phyloP scores from a whole-genome alignment of 2,797 vertebrate species.

The Podarcis lilfordi region DNA sequence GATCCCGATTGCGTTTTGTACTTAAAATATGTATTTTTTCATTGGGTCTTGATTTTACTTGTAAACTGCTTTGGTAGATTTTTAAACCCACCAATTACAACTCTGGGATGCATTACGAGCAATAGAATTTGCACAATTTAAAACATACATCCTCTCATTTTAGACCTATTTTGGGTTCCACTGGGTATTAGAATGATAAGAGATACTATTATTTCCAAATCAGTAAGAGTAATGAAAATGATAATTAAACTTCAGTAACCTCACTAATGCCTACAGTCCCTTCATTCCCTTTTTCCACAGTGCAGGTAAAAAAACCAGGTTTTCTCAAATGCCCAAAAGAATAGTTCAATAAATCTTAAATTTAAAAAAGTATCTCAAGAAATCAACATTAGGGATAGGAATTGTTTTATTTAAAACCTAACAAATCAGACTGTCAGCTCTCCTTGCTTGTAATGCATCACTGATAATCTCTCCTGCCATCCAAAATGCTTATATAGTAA shows the following conservation, averaged over 20 bases:
- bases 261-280: not conserved
- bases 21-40: not conserved
- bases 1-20: not conserved
- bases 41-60: not conserved
- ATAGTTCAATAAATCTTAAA: not conserved
- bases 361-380: not conserved
- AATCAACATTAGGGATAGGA: not conserved
- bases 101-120: not conserved
- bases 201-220: not conserved
- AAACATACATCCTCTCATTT: not conserved
- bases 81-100: not conserved
- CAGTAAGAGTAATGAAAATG: not conserved
- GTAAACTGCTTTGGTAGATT: not conserved
- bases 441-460: not conserved
- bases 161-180: not conserved
- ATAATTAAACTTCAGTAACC: not conserved
- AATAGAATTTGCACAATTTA: not conserved
- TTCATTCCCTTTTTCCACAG: not conserved
- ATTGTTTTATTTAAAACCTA: not conserved
- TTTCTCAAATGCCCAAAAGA: not conserved
- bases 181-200: not conserved
- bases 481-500: not conserved
- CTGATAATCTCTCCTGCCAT: not conserved
- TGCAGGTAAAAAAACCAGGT: not conserved
- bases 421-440: not conserved